Base-by-base conservation (phyloP, 2,888 invertebrate species). In the Dicycla oo region DNA sequence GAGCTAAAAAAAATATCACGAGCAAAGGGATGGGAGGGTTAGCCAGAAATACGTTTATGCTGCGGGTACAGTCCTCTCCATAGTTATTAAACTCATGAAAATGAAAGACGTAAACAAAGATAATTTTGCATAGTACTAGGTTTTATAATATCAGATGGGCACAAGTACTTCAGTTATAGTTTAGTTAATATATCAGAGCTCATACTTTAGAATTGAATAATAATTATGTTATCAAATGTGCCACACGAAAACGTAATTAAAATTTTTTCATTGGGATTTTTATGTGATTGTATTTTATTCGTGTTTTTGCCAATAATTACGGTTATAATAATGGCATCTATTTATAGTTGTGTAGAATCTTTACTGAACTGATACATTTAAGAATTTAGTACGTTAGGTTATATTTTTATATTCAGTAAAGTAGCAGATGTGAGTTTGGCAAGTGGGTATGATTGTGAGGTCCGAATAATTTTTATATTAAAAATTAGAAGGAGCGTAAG, bases 401-500 rank as follows among this genome's bases (percentile, higher is more conserved):
- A 89, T 92, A 90, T 91, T 91, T 92, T 91, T 92, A 85, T 91
- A 92, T 90, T 90, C 89, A 89, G 88, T 89, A 88, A 89, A 89
- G 88, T 88, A 88, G 85, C 75, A 73, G 87, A 86, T 86, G 76
- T 91, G 83, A 34, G 49, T 81, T 83, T 68, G 56, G 68, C 86
- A 84, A 83, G 83, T 80, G 86, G 88, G 74, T 82, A 88, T 87
- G 92, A 80, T 78, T 92, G 92, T 76, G 80, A 90, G 91, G 86
- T 92, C 95, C 94, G 88, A 92, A 91, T 93, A 94, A 94, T 95
- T 95, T 95, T 95, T 95, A 95, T 95, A 95, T 95, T 95, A 95
- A 95, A 95, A 94, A 94, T 95, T 95, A 92, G 77, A 84, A 91
- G 94, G 94, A 92, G 83, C 76, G 93, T 88, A 90, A 93, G 93